phyloP scores from a whole-genome alignment of 2,888 invertebrate species.

The Drosophila dives region DNA sequence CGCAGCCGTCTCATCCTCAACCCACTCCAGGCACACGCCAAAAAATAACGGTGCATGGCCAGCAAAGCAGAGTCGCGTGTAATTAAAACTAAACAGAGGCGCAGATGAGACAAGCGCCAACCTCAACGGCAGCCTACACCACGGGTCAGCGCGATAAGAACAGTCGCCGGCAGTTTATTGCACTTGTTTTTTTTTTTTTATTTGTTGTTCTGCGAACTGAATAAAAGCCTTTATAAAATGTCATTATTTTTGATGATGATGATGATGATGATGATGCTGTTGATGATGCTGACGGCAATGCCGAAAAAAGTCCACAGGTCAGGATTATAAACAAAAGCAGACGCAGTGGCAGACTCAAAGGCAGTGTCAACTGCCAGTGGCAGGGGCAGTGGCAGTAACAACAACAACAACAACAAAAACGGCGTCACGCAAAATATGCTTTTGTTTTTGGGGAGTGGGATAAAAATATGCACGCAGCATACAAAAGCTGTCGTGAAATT shows the following conservation, averaged over 20 bases:
- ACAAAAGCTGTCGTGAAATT: slow-evolving; percentile 65
- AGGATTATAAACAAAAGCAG: slow-evolving; percentile 66
- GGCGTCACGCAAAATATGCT: slow-evolving; percentile 64
- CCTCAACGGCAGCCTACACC: slow-evolving; percentile 7
- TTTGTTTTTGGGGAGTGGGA: slow-evolving; percentile 18
- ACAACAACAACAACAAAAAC: slow-evolving; percentile 12
- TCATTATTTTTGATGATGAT: slow-evolving; percentile 36
- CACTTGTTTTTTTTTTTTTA: slow-evolving; percentile 2
- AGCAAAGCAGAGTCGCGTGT: slow-evolving; percentile 69
- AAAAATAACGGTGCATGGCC: slow-evolving; percentile 58
- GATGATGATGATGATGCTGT: not conserved
- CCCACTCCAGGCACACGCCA: slow-evolving; percentile 20
- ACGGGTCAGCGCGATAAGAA: slow-evolving; percentile 51
- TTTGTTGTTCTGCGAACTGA: not conserved
- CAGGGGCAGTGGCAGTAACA: not conserved
- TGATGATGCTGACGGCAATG: slow-evolving; percentile 47
- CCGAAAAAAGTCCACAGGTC: slow-evolving; percentile 66
- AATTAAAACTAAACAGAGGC: slow-evolving; percentile 75
- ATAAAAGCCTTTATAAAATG: slow-evolving; percentile 23
- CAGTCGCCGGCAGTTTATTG: slow-evolving; percentile 59
- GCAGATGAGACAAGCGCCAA: slow-evolving; percentile 15
- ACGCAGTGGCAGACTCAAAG: slow-evolving; percentile 8
- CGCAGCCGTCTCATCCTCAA: not conserved
- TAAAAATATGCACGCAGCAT: slow-evolving; percentile 34
- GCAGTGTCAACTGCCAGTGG: not conserved